These are phyloP conservation scores for Laticauda laticaudata DNA, from an alignment of 2,113 vertebrate genomes.

Conservation along the genomic window DNA sequence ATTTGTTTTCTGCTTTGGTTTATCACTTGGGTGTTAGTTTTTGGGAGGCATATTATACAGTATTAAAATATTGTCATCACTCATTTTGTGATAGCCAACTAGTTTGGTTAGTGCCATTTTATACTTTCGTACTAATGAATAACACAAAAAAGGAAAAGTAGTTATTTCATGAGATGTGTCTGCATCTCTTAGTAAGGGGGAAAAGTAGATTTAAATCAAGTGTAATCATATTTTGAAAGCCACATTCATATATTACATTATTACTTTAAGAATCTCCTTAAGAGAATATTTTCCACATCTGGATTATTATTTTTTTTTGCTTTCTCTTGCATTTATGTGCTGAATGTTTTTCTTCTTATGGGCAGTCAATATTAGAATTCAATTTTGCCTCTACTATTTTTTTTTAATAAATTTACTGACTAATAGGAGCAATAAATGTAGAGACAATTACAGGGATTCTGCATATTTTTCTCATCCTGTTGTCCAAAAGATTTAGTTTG, in stretches of 20 bases:
- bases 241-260: not conserved
- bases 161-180: not conserved
- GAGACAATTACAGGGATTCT: not conserved
- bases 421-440: not conserved
- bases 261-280: not conserved
- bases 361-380: not conserved
- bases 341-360: not conserved
- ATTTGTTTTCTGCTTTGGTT: not conserved
- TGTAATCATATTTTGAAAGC: not conserved
- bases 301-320: not conserved
- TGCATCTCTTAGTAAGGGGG: not conserved
- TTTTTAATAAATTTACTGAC: not conserved
- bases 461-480: not conserved
- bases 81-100: not conserved
- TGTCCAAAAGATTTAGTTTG: not conserved
- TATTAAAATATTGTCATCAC: not conserved
- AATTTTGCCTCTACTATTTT: not conserved
- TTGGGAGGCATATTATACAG: not conserved
- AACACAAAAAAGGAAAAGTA: not conserved
- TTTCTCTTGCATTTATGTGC: not conserved
- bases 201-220: not conserved
- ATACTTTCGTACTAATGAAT: not conserved
- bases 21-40: not conserved
- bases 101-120: not conserved
- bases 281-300: not conserved